Percentiles rank a stretch among this genome's conserved stretches.
phyloP scores from a whole-genome alignment of 1,140 invertebrate species.

The Sycobia sp. region DNA sequence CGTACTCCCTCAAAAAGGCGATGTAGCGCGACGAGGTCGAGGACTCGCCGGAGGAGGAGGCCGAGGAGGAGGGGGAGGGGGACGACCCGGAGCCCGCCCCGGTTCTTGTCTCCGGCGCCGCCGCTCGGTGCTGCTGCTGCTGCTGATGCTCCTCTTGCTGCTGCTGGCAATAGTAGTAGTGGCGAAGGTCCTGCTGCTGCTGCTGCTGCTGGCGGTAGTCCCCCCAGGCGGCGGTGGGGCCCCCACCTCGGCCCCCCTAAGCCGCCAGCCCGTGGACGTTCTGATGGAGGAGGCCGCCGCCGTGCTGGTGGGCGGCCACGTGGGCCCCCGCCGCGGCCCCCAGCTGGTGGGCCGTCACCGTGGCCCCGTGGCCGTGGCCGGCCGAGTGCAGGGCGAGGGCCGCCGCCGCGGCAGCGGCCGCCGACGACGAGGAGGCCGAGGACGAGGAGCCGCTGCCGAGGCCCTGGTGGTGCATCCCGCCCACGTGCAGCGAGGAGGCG shows the following conservation, averaged over 20 bases:
- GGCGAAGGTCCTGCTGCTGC: no score
- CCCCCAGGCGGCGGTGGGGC: conserved; percentile 1
- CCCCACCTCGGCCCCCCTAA: conserved; percentile 37
- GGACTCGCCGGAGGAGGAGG: not conserved
- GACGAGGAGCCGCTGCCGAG: no score
- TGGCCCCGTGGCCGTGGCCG: conserved; percentile 45
- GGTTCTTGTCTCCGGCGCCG: conserved; percentile 9
- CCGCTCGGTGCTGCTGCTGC: no score
- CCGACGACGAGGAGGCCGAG: conserved; percentile 35
- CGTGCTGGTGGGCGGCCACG: conserved; percentile 47
- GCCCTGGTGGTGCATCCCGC: no score
- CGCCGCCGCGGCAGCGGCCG: conserved; percentile 32
- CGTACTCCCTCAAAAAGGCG: conserved; percentile 17
- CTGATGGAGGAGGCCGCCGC: conserved; percentile 53
- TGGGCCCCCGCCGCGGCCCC: conserved; percentile 41
- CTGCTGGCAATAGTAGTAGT: not conserved
- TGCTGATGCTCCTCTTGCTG: not conserved
- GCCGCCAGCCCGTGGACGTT: conserved; percentile 56
- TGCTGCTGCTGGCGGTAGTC: not conserved
- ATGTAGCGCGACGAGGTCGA: conserved; percentile 15
- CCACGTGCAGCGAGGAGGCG: no score
- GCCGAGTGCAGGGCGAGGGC: not conserved
- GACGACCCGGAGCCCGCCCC: not conserved
- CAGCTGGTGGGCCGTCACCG: conserved; percentile 48
- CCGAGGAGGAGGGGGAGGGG: not conserved